phyloP scores from a whole-genome alignment of 2,888 invertebrate species.

The Orchesellides sinensis region DNA sequence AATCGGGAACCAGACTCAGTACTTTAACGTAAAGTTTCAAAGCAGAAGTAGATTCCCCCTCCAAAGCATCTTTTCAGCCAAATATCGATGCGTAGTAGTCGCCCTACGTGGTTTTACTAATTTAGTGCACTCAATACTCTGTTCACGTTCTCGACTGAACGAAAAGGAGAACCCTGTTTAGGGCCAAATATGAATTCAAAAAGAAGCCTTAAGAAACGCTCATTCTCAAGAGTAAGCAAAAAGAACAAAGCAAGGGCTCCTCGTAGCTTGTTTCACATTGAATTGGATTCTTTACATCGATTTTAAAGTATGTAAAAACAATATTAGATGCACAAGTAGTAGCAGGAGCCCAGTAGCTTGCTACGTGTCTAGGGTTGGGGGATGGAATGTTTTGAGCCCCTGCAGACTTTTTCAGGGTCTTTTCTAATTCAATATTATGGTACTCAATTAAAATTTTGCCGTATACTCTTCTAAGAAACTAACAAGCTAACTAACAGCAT shows the following conservation, averaged over 20 bases:
- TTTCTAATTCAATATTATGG: not conserved
- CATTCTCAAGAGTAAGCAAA: not conserved
- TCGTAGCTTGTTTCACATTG: not conserved
- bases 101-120: conserved; percentile 17
- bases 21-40: conserved; percentile 8
- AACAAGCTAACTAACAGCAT: conserved; percentile 9
- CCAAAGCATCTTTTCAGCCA: not conserved
- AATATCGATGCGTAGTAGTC: not conserved
- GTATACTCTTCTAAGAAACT: conserved; percentile 28
- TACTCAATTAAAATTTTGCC: conserved; percentile 23
- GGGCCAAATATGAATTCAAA: not conserved
- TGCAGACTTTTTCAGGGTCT: conserved; percentile 35
- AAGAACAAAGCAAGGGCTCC: not conserved
- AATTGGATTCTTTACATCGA: not conserved
- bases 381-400: conserved; percentile 31
- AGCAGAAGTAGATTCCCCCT: not conserved
- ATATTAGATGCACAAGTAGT: not conserved
- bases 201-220: not conserved
- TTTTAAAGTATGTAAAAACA: conserved; percentile 6
- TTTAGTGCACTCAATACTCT: conserved; percentile 40
- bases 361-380: not conserved
- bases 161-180: not conserved
- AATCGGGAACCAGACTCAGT: conserved; percentile 45
- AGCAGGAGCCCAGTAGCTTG: not conserved
- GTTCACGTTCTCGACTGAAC: conserved; percentile 35